phyloP scores from a whole-genome alignment of 2,113 vertebrate species.

The Pseudolaguvia tuberculata region DNA sequence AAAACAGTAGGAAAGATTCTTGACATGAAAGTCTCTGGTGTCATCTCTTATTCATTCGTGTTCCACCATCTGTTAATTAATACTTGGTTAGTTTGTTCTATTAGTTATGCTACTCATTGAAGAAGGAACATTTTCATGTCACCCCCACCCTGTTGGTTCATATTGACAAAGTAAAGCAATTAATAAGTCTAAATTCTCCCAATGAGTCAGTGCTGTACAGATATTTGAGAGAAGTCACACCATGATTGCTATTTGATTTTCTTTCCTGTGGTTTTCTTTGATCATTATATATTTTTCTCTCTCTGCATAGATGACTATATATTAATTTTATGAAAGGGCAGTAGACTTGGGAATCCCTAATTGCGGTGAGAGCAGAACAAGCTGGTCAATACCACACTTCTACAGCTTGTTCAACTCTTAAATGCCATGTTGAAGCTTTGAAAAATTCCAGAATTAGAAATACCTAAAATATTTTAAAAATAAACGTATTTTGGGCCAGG shows the following conservation, averaged over 20 bases:
- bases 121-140: background rate
- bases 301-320: slow-evolving; percentile 16
- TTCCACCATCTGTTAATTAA: background rate
- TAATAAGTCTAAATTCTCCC: background rate
- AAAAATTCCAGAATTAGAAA: background rate
- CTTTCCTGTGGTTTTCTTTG: slow-evolving; percentile 13
- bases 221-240: background rate
- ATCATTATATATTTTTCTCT: slow-evolving; percentile 20
- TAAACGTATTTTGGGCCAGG: no score
- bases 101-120: background rate
- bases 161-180: slow-evolving; percentile 7
- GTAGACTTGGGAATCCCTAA: slow-evolving; percentile 15
- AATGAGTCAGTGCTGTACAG: background rate
- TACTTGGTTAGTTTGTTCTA: background rate
- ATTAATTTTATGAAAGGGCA: slow-evolving; percentile 23
- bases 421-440: slow-evolving; percentile 15
- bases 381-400: slow-evolving; percentile 16
- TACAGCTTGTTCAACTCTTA: slow-evolving; percentile 27
- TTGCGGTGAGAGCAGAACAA: slow-evolving; percentile 20
- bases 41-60: no score
- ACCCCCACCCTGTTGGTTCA: background rate
- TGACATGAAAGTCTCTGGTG: no score
- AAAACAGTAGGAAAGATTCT: no score
- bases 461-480: background rate
- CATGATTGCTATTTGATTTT: slow-evolving; percentile 18